Base-by-base conservation (phyloP, 35 echinoderm and acorn worm genomes). In the Anneissia japonica region DNA sequence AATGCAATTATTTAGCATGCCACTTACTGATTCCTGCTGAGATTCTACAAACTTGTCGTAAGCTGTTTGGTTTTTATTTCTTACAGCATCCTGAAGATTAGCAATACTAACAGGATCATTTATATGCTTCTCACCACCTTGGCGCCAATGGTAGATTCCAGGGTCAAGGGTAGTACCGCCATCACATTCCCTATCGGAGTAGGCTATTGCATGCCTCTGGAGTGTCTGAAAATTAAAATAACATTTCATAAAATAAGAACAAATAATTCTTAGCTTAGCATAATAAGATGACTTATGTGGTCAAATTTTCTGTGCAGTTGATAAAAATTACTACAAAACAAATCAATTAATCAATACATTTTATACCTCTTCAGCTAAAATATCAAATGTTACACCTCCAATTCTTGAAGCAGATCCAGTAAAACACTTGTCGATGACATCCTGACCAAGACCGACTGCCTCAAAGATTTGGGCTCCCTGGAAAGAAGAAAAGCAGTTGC, bases 381-480 rank as follows among this genome's bases (percentile, higher is more conserved):
- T 87, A 37, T 91, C 81, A 84, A 97, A 97, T 23, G 86, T 84
- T 16, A 87, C 95, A 29, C 91, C 95, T 35, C 83, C 91, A 46
- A 97, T 46, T 46, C 95, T 88, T 34, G 95, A 97, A 23, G 91
- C 88, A 38, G 91, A 91, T 30, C 95, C 91, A 34, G 86, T 45
- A 45, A 97, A 97, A 75, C 95, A 97, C 31, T 93, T 93, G n/a
- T 97, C 91, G 82, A 97, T 73, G 31, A 97, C 95, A 56, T 97
- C 95, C 72, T 97, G 46, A 26, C 91, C 82, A 17, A 97, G 83
- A 31, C 95, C 95, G 9, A 97, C 90, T 26, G 95, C 95, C 77
- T 97, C 95, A 91, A 97, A 97, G 36, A 97, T 97, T 72, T 97
- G 95, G 51, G 95, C 95, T 75, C 95, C 95, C 95, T 97, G 37